Evolutionary conservation across 2,888 invertebrate species (phyloP), one percentile per base, ranked within the genome.

Genomic region (Yponomeuta sedellus): DNA sequence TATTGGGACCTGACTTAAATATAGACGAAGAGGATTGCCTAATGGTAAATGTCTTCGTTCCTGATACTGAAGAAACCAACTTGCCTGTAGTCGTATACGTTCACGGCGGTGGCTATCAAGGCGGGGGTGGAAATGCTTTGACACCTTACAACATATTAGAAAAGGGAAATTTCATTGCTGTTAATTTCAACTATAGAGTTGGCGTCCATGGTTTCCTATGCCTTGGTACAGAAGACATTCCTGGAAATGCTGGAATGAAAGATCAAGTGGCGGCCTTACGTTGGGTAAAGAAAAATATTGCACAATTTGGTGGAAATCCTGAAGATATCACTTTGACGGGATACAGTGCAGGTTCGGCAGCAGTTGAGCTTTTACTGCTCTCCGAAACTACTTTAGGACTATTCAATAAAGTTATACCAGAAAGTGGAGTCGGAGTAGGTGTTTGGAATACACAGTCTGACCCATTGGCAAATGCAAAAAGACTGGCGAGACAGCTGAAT

Each of bases 231-330:
- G 70, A 78, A 61, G 69, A 70, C 22, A 71, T 65, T 52, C 80
- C 80, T 6, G 80, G 80, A 4, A 80, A 80, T 56, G 86, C 85
- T 25, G 86, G 83, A 4, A 74, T 85, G 75, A 86, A 86, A 69
- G 86, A 87, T 66, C 83, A 84, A 70, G 76, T 86, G 1, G 79
- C 82, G 0, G 69, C 81, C 28, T 72, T 86, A 12, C 75, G 74
- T 0, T 83, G 83, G 83, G 78, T 83, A 0, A 73, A 81, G 61
- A 72, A 71, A 8, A 85, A 86, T 67, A 84, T 87, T 64, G 82
- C 73, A 0, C 71, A 66, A 1, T 86, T 83, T 63, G 82, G 84
- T 16, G 86, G 86, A 0, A 81, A 86, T 28, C 80, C 86, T 44
- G 67, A 81, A 39, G 85, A 86, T 64, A 77, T 87, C 1, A 85